These are phyloP conservation scores for Lasioglossum marginatum DNA, from an alignment of 2,888 invertebrate genomes.

Conservation along the genomic window DNA sequence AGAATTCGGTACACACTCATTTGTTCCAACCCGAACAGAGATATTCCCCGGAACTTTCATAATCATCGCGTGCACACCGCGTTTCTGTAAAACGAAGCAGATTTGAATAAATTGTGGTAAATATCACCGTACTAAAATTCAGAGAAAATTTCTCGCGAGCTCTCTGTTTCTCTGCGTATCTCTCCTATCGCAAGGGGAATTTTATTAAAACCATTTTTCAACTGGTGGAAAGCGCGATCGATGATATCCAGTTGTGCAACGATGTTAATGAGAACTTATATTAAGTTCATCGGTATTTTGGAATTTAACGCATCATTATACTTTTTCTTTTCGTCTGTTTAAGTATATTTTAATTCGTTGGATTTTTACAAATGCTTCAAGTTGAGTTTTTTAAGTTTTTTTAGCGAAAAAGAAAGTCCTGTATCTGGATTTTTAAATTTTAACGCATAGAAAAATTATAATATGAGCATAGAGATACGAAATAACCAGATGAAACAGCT, in stretches of 20 bases:
- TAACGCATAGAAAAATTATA: background rate
- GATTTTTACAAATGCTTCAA: background rate
- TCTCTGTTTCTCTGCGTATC: background rate
- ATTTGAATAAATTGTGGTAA: background rate
- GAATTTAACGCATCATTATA: background rate
- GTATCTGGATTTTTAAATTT: background rate
- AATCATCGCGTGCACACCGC: background rate
- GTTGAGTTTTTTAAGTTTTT: background rate
- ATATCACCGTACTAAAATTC: background rate
- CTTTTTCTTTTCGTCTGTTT: background rate
- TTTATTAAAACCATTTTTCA: slow-evolving; percentile 9
- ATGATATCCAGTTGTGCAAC: slow-evolving; percentile 4
- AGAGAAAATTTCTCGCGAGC: background rate
- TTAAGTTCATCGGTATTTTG: background rate
- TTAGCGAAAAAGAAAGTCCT: background rate
- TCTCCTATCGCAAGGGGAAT: background rate
- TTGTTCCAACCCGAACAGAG: background rate
- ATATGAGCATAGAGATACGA: background rate
- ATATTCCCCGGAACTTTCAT: background rate
- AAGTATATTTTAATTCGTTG: background rate
- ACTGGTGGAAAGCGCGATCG: background rate
- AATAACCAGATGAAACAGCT: background rate
- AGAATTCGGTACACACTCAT: background rate
- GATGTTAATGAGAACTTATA: background rate
- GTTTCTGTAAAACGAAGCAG: background rate